phyloP scores from a whole-genome alignment of 2,113 vertebrate genomes.

The Hydrolagus affinis region DNA sequence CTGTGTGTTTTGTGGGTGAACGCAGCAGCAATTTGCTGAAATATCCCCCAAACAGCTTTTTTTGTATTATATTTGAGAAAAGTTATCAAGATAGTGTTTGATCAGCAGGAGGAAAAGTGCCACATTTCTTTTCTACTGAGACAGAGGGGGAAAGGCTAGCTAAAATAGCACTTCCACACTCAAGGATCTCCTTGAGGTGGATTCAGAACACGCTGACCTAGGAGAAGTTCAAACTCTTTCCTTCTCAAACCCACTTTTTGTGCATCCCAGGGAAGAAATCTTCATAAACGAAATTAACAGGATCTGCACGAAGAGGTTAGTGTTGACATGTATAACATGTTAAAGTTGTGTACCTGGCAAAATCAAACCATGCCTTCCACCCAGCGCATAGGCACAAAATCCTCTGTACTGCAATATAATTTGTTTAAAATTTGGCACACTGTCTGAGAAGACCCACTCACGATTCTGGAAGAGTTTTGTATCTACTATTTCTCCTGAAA shows the following conservation, averaged over 20 bases:
- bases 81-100: neutral
- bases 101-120: neutral
- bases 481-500: constrained; percentile 60
- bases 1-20: too few species aligned
- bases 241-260: neutral
- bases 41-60: too few species aligned
- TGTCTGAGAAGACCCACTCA: constrained; percentile 81
- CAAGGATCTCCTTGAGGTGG: neutral
- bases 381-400: constrained; percentile 70
- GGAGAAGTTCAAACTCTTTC: neutral
- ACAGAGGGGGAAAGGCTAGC: too few species aligned
- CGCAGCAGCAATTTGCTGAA: too few species aligned
- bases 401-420: constrained; percentile 72
- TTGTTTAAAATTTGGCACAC: constrained; percentile 50
- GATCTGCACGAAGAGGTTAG: neutral
- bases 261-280: neutral
- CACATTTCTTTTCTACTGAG: too few species aligned
- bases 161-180: too few species aligned
- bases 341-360: constrained; percentile 65
- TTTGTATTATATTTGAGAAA: too few species aligned
- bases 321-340: too few species aligned
- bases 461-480: constrained; percentile 50
- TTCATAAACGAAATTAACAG: neutral
- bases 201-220: neutral
- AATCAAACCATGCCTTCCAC: constrained; percentile 62